Evolutionary conservation across 2,888 invertebrate species (phyloP).

Genomic region (Allolobophora icterica): DNA sequence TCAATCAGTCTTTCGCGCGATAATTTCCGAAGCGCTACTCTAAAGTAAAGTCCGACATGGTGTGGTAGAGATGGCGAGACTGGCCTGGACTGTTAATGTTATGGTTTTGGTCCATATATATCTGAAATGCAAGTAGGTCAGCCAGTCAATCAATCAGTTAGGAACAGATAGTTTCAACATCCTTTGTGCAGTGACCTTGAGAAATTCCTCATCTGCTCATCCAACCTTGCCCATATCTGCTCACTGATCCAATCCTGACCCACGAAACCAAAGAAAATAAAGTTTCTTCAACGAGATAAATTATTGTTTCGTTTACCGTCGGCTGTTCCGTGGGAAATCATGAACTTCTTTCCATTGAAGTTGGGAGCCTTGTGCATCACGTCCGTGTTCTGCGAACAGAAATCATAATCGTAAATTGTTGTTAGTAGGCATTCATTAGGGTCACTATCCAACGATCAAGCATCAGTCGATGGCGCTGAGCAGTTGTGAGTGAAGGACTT

Average conservation of each 20-base stretch:
- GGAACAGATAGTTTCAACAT: no score
- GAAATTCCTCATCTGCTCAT: no score
- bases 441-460: no score
- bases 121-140: conserved; percentile 34
- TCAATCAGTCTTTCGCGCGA: no score
- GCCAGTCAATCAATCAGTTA: no score
- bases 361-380: conserved; percentile 83
- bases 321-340: conserved; percentile 90
- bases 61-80: conserved; percentile 38
- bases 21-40: no score
- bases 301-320: conserved; percentile 71
- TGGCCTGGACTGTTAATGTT: conserved; percentile 33
- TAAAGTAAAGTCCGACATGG: conserved; percentile 42
- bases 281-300: neutral
- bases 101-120: conserved; percentile 38
- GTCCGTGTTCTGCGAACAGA: conserved; percentile 72
- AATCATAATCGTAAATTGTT: neutral
- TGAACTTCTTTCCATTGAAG: conserved; percentile 85
- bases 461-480: no score
- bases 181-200: no score
- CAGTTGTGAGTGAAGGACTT: neutral
- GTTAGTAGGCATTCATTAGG: neutral
- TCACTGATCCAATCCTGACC: neutral
- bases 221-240: no score
- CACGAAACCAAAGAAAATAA: neutral